Evolutionary conservation across 2,888 invertebrate species (phyloP).

Genomic region (Leucophenga maculata): DNA sequence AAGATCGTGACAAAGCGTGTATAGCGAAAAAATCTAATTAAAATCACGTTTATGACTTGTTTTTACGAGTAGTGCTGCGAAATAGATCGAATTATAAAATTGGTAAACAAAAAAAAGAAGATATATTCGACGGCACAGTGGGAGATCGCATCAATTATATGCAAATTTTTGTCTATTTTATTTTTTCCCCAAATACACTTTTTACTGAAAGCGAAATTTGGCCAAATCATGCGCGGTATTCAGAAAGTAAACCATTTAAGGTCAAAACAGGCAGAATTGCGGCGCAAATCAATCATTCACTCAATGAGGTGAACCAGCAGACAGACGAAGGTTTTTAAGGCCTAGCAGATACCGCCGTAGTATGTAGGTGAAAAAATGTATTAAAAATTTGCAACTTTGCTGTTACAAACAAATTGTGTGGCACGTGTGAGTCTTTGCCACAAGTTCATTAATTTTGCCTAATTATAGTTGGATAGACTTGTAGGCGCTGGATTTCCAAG

Average conservation of each 20-base stretch:
- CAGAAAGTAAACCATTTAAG: conserved; percentile 15
- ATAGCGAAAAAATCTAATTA: conserved; percentile 18
- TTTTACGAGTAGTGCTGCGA: not conserved
- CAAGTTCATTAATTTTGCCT: too few species aligned
- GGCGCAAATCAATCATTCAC: conserved; percentile 57
- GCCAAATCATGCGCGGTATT: conserved; percentile 6
- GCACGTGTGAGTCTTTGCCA: too few species aligned
- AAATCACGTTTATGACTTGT: conserved; percentile 23
- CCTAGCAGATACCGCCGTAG: too few species aligned
- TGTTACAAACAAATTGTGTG: too few species aligned
- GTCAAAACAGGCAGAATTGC: conserved; percentile 47
- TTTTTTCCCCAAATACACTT: not conserved
- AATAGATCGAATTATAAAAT: not conserved
- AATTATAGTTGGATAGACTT: too few species aligned
- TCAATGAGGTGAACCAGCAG: conserved; percentile 9
- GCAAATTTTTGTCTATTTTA: conserved; percentile 39
- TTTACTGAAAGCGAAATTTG: conserved; percentile 23
- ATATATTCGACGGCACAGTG: conserved; percentile 39
- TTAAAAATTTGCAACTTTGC: too few species aligned
- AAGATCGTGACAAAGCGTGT: not conserved
- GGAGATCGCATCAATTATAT: conserved; percentile 52
- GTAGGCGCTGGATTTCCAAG: too few species aligned
- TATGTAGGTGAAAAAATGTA: too few species aligned
- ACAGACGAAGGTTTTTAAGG: not conserved
- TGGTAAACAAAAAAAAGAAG: not conserved